Base-by-base conservation (phyloP, 1,140 invertebrate genomes). In the Steinernema khuongi region DNA sequence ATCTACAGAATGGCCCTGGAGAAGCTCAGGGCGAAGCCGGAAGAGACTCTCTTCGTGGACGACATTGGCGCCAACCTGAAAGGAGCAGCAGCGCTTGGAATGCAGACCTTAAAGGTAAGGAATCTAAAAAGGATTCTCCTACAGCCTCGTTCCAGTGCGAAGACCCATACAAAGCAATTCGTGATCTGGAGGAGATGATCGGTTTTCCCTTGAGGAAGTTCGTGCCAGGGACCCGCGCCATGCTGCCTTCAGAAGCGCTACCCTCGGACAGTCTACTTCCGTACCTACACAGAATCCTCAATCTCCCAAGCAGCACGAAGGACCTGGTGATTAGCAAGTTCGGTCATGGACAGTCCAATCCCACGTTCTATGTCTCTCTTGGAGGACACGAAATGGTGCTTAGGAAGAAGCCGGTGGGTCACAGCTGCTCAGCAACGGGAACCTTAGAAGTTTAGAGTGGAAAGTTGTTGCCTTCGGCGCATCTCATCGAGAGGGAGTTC, bases 401-500 rank as follows among this genome's bases (percentile, higher is more conserved):
- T 0, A 77, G 87, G n/a, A 88, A 88, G 73, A 87, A 88, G 79
- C 87, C 87, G 31, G 87, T 87, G 77, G 80, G 82, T 81, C 67
- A 22, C 31, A 11, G 4, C 73, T 1, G 17, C 11, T 32, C 19
- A 17, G 14, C 7, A 41, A n/a, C 7, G 7, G 50, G 14, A 60
- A 33, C 77, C 1, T 33, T 32, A 1, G 29, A 22, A 31, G 73
- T 86, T 26, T 72, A 87, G 87, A 86, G 84, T 33, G 87, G 87
- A 4, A 86, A 86, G 72, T 81, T 88, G 43, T 76, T 88, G n/a
- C 87, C 87, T 22, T 87, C 87, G 68, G 87, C 87, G 29, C 87
- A 88, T 83, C 85, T 87, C 60, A 86, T 88, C 22, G 87, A 88
- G 31, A 79, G 87, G 79, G 87, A 88, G 75, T 88, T 80, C 76